phyloP scores from a whole-genome alignment of 2,888 invertebrate species.

The Cantharis lateralis region DNA sequence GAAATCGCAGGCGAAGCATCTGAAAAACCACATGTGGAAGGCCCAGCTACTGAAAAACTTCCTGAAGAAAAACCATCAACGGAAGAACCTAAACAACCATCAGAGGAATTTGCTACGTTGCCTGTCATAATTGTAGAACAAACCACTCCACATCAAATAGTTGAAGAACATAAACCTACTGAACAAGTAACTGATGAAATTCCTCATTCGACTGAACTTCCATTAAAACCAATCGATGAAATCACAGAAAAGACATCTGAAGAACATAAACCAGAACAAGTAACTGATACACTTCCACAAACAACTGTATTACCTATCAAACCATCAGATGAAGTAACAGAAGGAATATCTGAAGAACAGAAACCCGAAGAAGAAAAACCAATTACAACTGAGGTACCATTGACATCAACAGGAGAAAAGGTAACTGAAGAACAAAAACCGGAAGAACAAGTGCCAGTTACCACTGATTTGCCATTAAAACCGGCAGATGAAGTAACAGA shows the following conservation, averaged over 20 bases:
- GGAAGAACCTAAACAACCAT: background rate
- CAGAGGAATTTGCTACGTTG: background rate
- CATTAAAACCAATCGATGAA: conserved; percentile 1
- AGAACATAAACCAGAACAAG: background rate
- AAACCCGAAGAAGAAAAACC: background rate
- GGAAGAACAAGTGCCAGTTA: conserved; percentile 7
- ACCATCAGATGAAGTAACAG: background rate
- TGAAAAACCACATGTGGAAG: background rate
- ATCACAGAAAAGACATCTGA: background rate
- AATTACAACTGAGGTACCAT: conserved; percentile 4
- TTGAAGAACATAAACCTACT: background rate
- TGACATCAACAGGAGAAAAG: background rate
- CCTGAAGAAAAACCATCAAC: background rate
- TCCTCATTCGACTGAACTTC: background rate
- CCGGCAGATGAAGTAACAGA: conserved; percentile 23
- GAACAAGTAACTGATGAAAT: background rate
- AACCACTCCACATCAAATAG: background rate
- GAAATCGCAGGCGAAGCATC: background rate
- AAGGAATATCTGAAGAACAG: background rate
- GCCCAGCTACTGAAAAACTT: background rate
- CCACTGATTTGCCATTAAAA: background rate
- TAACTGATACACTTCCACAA: conserved; percentile 10
- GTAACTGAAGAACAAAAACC: conserved; percentile 13
- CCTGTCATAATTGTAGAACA: background rate
- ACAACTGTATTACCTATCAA: background rate